Evolutionary conservation across 2,888 invertebrate species (phyloP).

Genomic region (Didymodactylos carnosus): DNA sequence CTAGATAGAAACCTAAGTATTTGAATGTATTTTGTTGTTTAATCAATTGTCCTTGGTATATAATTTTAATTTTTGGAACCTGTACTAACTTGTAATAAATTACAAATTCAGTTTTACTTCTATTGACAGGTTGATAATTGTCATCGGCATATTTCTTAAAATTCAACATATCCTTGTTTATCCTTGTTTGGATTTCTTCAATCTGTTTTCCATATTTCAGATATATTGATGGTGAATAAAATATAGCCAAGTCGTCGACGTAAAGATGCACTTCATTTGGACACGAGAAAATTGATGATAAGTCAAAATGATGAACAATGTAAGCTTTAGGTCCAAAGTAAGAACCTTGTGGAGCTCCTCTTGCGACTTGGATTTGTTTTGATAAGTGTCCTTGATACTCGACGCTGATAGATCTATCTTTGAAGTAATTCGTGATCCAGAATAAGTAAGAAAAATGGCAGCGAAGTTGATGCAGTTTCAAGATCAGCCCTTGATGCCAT

Average conservation of each 20-base stretch:
- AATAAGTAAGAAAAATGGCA: neutral
- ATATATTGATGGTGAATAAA: neutral
- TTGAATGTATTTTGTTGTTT: neutral
- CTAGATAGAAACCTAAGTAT: neutral
- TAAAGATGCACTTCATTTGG: neutral
- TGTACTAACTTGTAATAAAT: neutral
- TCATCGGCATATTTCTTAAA: neutral
- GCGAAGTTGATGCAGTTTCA: neutral
- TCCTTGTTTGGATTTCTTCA: neutral
- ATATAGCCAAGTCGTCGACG: neutral
- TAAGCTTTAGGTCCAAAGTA: neutral
- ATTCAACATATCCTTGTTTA: neutral
- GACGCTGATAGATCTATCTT: neutral
- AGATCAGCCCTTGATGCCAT: neutral
- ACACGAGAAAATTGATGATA: neutral
- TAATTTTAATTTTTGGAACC: neutral
- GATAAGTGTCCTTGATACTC: neutral
- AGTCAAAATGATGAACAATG: neutral
- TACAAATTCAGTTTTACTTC: neutral
- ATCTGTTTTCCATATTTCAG: neutral
- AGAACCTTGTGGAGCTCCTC: neutral
- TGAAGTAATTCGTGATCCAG: neutral
- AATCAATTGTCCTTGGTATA: neutral
- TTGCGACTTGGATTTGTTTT: neutral
- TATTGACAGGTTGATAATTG: neutral